Evolutionary conservation across 2,113 vertebrate species (phyloP).

Genomic region (Nansenia antarctica): DNA sequence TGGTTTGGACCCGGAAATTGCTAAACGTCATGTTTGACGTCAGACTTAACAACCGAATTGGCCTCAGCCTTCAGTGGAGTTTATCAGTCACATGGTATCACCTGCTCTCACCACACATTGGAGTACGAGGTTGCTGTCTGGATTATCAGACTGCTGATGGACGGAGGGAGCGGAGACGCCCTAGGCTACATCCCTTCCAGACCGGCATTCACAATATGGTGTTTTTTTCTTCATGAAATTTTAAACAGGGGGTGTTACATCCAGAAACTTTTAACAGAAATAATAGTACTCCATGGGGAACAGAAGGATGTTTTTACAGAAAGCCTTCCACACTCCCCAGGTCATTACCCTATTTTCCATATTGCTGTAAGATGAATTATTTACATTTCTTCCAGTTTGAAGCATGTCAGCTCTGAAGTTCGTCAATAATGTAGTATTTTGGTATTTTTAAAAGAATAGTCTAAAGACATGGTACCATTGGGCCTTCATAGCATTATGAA

Average conservation of each 20-base stretch:
- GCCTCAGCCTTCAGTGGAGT: too few relatives aligned
- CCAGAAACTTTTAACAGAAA: constrained; percentile 31
- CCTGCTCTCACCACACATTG: too few relatives aligned
- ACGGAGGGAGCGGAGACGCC: too few relatives aligned
- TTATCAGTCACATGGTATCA: too few relatives aligned
- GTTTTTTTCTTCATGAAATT: constrained; percentile 32
- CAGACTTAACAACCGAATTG: too few relatives aligned
- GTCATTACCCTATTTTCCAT: constrained; percentile 10
- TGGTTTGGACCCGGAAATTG: too few relatives aligned
- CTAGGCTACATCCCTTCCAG: constrained; percentile 15
- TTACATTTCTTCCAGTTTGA: constrained; percentile 14
- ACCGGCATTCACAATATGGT: constrained; percentile 6
- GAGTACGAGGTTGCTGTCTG: not conserved
- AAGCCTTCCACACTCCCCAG: not conserved
- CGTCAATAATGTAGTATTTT: constrained; percentile 35
- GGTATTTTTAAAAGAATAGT: not conserved
- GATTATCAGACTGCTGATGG: not conserved
- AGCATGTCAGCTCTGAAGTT: not conserved
- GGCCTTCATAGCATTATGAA: not conserved
- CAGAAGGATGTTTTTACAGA: not conserved
- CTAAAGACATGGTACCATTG: not conserved
- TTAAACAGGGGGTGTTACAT: constrained; percentile 17
- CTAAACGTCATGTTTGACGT: too few relatives aligned
- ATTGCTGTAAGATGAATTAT: constrained; percentile 38
- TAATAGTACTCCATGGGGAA: not conserved